phyloP scores from a whole-genome alignment of 2,888 invertebrate genomes.

The Plebejus melissa region DNA sequence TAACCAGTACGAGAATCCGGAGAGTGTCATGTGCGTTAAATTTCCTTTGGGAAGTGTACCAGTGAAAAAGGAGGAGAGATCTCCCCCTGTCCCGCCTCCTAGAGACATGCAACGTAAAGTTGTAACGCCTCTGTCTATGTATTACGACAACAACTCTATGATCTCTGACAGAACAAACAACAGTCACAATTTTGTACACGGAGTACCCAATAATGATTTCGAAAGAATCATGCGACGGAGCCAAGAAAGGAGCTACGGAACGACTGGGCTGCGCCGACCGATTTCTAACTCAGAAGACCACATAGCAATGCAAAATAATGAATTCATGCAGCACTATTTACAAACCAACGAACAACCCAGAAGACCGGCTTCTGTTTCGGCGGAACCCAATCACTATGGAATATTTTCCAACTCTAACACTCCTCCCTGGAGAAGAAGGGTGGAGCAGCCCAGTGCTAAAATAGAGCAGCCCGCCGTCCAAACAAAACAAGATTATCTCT shows the following conservation, averaged over 20 bases:
- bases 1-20: slow-evolving; percentile 60
- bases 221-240: slow-evolving; percentile 72
- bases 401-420: slow-evolving; percentile 63
- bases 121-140: slow-evolving; percentile 71
- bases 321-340: slow-evolving; percentile 55
- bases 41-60: slow-evolving; percentile 74
- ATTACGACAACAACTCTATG: slow-evolving; percentile 65
- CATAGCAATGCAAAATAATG: slow-evolving; percentile 74
- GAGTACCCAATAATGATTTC: slow-evolving; percentile 71
- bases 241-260: slow-evolving; percentile 70
- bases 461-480: slow-evolving; percentile 58
- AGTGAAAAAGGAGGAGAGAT: slow-evolving; percentile 64
- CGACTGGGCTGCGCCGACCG: slow-evolving; percentile 68
- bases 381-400: slow-evolving; percentile 72
- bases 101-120: slow-evolving; percentile 84
- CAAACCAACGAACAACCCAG: slow-evolving; percentile 63
- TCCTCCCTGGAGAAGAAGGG: slow-evolving; percentile 63
- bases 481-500: slow-evolving; percentile 77
- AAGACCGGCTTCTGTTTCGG: slow-evolving; percentile 72
- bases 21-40: slow-evolving; percentile 71
- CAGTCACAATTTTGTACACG: slow-evolving; percentile 55
- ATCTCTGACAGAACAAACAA: slow-evolving; percentile 54
- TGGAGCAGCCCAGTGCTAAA: slow-evolving; percentile 53
- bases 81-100: slow-evolving; percentile 90
- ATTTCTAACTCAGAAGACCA: slow-evolving; percentile 75